These are phyloP conservation scores for Nicator chloris DNA, from an alignment of 2,113 vertebrate genomes.

Conservation along the genomic window DNA sequence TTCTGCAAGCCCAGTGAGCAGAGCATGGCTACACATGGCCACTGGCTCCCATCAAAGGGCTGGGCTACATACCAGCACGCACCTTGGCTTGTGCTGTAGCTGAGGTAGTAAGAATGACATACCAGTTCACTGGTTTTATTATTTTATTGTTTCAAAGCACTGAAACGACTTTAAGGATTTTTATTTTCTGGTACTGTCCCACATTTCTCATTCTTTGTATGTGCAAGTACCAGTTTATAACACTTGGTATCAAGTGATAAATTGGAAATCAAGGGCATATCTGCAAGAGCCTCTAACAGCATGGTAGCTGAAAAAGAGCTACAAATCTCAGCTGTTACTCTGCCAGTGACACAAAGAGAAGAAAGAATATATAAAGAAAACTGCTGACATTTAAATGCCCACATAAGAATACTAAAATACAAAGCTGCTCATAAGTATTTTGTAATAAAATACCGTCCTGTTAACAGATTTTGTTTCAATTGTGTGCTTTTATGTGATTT, in stretches of 20 bases:
- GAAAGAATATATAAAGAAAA: not conserved
- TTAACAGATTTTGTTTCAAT: not conserved
- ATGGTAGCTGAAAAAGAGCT: not conserved
- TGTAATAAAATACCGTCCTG: not conserved
- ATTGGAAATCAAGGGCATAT: not conserved
- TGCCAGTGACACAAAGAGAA: not conserved
- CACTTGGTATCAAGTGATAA: not conserved
- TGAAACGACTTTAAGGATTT: not conserved
- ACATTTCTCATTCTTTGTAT: not conserved
- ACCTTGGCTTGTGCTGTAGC: not conserved
- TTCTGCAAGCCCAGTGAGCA: not conserved
- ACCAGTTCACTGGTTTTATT: not conserved
- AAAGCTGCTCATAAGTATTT: not conserved
- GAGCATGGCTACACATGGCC: not conserved
- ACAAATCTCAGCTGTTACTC: not conserved
- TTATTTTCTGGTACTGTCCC: not conserved
- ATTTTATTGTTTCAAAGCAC: not conserved
- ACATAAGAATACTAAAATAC: not conserved
- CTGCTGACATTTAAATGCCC: not conserved
- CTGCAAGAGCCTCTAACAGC: not conserved
- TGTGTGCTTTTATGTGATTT: not conserved
- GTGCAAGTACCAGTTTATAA: not conserved
- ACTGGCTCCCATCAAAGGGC: not conserved
- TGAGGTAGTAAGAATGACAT: not conserved
- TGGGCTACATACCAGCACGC: rapidly evolving